Conservation (phyloP, 2,113 vertebrate genomes). For the Zapus hudsonius region DNA sequence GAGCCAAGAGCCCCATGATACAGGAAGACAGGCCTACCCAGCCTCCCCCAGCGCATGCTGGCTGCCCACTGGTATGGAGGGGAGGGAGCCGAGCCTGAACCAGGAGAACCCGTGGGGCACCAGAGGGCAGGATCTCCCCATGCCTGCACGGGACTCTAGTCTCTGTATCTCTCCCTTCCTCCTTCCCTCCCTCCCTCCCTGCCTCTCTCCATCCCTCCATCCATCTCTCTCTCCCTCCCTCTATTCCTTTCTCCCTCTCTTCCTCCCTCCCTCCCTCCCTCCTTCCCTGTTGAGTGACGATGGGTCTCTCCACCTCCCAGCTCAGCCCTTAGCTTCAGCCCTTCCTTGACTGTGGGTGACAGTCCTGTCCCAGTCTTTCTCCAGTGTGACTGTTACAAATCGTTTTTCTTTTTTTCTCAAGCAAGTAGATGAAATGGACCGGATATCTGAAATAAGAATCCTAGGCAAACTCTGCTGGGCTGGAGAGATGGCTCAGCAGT, state of each 20-base stretch:
- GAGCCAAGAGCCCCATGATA: constrained; percentile 73
- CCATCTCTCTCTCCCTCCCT: not conserved
- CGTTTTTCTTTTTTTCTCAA: not conserved
- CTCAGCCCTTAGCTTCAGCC: not conserved
- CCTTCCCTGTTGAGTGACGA: not conserved
- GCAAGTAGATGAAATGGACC: not conserved
- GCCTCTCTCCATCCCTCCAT: too few species aligned
- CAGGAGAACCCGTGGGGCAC: not conserved
- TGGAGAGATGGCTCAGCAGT: too few species aligned
- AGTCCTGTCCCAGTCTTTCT: not conserved
- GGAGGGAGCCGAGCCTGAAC: not conserved
- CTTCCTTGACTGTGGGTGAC: not conserved
- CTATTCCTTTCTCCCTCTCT: too few species aligned
- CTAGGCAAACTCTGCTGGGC: not conserved
- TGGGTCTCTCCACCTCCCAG: not conserved
- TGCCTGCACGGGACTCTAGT: not conserved
- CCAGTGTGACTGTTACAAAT: not conserved
- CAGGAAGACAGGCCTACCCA: not conserved
- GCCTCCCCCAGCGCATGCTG: too few species aligned
- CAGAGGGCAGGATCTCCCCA: not conserved
- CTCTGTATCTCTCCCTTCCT: too few species aligned
- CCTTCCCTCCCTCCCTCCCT: not conserved
- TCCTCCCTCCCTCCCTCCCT: not conserved
- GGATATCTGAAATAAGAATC: not conserved
- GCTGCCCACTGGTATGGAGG: too few species aligned